Evolutionary conservation across 2,797 vertebrate genomes (phyloP).

Genomic region (Triplophysa bombifrons): DNA sequence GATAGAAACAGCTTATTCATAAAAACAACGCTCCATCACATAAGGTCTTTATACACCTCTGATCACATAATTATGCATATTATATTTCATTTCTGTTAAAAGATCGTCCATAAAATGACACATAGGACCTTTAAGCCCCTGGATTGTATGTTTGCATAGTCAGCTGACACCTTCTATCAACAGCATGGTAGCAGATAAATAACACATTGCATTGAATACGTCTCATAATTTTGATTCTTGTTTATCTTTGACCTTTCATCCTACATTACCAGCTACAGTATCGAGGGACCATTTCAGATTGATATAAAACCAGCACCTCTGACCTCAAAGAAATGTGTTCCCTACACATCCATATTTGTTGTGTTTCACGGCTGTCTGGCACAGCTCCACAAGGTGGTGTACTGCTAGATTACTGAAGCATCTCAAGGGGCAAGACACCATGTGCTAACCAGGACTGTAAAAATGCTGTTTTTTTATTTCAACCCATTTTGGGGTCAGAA

Average conservation of each 20-base stretch:
- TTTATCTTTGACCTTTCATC: conserved; percentile 3
- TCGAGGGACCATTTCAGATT: not conserved
- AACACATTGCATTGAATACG: not conserved
- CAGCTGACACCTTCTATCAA: not conserved
- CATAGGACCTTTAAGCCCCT: no score
- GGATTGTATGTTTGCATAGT: no score
- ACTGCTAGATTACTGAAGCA: conserved; percentile 9
- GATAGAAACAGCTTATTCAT: no score
- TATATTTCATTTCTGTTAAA: no score
- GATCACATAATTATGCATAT: no score
- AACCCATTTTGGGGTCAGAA: no score
- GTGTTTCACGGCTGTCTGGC: conserved; percentile 44
- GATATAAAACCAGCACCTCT: conserved; percentile 11
- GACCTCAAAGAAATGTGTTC: conserved; percentile 29
- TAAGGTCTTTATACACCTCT: no score
- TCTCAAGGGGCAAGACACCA: conserved; percentile 17
- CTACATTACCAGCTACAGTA: not conserved
- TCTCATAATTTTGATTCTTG: conserved; percentile 13
- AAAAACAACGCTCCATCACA: no score
- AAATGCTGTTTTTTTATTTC: no score
- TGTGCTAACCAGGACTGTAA: not conserved
- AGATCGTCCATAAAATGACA: no score
- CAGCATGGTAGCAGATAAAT: no score
- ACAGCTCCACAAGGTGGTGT: conserved; percentile 36
- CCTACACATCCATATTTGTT: conserved; percentile 18